Conservation (phyloP, 2,797 vertebrate species). For the Zenarchopterus dispar region DNA sequence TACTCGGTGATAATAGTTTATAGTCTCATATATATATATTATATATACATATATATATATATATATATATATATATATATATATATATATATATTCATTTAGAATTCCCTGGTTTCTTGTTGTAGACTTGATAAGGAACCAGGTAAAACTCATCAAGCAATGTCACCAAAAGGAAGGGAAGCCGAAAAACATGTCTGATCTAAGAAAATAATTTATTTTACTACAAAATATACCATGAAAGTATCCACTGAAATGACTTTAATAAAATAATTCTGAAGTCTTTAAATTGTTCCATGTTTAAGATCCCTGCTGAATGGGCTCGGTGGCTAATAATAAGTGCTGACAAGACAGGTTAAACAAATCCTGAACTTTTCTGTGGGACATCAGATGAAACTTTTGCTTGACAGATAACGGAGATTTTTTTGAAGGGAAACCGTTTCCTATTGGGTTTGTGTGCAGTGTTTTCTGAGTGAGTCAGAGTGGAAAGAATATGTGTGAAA, state of each 20-base stretch:
- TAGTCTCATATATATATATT: too few relatives aligned
- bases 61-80: too few relatives aligned
- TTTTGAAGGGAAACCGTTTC: constrained; percentile 19
- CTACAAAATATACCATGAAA: not conserved
- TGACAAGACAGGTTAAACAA: constrained; percentile 10
- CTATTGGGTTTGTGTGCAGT: constrained; percentile 7
- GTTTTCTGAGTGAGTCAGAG: constrained; percentile 14
- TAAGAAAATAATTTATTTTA: too few relatives aligned
- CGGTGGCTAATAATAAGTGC: constrained; percentile 2
- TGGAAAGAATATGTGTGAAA: not conserved
- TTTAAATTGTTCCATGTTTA: not conserved
- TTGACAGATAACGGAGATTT: constrained; percentile 21
- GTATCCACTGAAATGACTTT: constrained; percentile 6
- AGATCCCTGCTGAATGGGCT: not conserved
- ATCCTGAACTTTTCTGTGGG: constrained; percentile 1
- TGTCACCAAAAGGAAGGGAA: constrained; percentile 10
- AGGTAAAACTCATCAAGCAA: constrained; percentile 33
- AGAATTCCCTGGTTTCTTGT: too few relatives aligned
- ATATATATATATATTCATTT: too few relatives aligned
- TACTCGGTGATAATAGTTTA: too few relatives aligned
- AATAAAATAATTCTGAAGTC: not conserved
- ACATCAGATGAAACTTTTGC: constrained; percentile 8
- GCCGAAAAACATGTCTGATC: not conserved
- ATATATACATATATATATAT: too few relatives aligned
- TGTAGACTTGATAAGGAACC: not conserved